Base-by-base conservation (phyloP, 1,140 invertebrate species). In the Vanessa atalanta region DNA sequence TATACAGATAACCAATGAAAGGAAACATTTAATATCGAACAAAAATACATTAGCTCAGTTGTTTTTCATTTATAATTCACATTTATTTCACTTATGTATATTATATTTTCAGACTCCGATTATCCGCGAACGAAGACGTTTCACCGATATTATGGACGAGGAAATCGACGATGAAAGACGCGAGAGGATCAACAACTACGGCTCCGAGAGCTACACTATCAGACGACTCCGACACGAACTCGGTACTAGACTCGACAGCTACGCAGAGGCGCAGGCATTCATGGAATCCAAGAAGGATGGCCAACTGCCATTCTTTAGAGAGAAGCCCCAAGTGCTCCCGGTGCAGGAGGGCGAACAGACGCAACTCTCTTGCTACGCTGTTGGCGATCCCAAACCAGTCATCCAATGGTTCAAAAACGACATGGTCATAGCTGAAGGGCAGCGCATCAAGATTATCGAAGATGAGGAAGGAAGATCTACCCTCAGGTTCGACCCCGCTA, bases 371-470 rank as follows among this genome's bases (percentile, higher is more conserved):
- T 99, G 98, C 90, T 95, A 96, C 65, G 97, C 97, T 3, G 96
- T 98, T 7, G 98, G 98, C 0, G 96, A 97, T 82, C 98, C 98
- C 0, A 95, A 96, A 83, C 98, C 98, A 0, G 92, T 94, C 57
- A 95, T 99, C n/a, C 97, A 98, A 78, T 99, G 99, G 98, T 99
- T 97, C 92, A 98, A 97, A 91, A 98, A 98, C 86, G 97, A 98
- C 83, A 94, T 97, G 83, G 96, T 98, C 50, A 89, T 98, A 6
- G 95, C 95, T 6, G 97, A 98, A 87, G 96, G 95, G 37, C 95
- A 96, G 75, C 93, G 97, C 67, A 95, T 98, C 50, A 96, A 95
- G 84, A 95, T 97, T 23, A 94, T 94, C 0, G 95, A 95, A 63
- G 96, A 97, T 72, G 94, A 95, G 26, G 95, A 96, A 47, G 97